Conservation (phyloP, 53 echinoderm and acorn worm species). For the Holothuria leucospilota region DNA sequence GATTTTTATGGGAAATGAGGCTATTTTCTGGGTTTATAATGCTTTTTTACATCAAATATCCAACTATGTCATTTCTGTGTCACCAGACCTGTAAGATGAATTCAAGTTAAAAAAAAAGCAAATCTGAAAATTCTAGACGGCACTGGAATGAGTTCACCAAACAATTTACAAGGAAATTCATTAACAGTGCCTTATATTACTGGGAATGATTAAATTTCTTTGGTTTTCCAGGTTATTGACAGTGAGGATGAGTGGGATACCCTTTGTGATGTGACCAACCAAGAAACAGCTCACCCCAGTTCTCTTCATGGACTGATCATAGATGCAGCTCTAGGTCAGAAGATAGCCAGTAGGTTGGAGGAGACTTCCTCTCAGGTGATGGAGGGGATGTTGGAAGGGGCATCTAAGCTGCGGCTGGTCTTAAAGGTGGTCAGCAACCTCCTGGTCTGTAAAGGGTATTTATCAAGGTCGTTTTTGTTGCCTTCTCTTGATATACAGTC, state of each 20-base stretch:
- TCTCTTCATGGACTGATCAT: conserved; percentile 65
- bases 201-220: too few species aligned
- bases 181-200: too few species aligned
- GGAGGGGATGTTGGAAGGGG: conserved; percentile 97
- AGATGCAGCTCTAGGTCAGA: conserved; percentile 73
- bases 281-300: conserved; percentile 72
- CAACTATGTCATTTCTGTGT: too few species aligned
- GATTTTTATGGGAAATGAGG: too few species aligned
- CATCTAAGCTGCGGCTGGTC: conserved; percentile 83
- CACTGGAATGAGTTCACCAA: too few species aligned
- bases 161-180: too few species aligned
- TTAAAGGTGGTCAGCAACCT: conserved; percentile 81
- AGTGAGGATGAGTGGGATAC: conserved; percentile 99
- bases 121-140: too few species aligned
- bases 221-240: conserved; percentile 72
- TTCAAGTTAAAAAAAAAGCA: too few species aligned
- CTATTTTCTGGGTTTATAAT: too few species aligned
- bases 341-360: conserved; percentile 69
- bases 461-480: not conserved
- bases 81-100: too few species aligned
- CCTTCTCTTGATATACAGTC: too few species aligned
- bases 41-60: too few species aligned
- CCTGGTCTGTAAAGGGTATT: conserved; percentile 81
- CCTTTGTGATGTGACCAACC: conserved; percentile 88
- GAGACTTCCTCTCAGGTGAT: conserved; percentile 76